Evolutionary conservation across 1,140 invertebrate genomes (phyloP).

Genomic region (Anagrus nilaparvatae): DNA sequence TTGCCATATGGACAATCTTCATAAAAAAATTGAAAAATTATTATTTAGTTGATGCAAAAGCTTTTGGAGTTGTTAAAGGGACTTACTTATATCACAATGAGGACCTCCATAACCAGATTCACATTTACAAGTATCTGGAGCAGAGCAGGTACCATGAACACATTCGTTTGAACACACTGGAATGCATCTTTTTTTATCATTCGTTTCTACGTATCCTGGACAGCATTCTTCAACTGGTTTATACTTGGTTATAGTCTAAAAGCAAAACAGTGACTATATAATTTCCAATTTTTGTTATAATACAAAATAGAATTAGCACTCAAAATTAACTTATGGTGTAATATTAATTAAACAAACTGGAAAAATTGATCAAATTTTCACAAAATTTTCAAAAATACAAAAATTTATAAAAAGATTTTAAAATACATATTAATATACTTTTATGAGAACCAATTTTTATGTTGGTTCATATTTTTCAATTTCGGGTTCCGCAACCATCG

Average conservation of each 20-base stretch:
- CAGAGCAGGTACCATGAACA: slow-evolving; percentile 72
- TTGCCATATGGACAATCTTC: slow-evolving; percentile 63
- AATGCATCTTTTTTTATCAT: slow-evolving; percentile 53
- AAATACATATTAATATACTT: not conserved
- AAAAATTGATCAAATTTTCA: too few relatives aligned
- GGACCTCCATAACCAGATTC: slow-evolving; percentile 79
- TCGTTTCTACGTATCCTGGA: slow-evolving; percentile 60
- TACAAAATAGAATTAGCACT: not conserved
- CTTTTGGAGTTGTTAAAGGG: slow-evolving; percentile 1
- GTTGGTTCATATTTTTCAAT: not conserved
- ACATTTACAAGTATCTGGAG: slow-evolving; percentile 79
- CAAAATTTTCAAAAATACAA: too few relatives aligned
- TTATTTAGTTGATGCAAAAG: slow-evolving; percentile 1
- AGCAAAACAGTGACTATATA: slow-evolving; percentile 8
- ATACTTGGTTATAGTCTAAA: slow-evolving; percentile 58
- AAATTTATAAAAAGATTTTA: too few relatives aligned
- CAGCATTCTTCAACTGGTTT: slow-evolving; percentile 76
- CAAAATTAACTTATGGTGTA: not conserved
- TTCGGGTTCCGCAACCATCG: too few relatives aligned
- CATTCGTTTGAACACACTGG: slow-evolving; percentile 74
- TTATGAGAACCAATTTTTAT: not conserved
- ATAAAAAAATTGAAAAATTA: slow-evolving; percentile 22
- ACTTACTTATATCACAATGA: slow-evolving; percentile 79
- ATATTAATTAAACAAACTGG: too few relatives aligned
- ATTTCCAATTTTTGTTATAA: not conserved